phyloP scores from a whole-genome alignment of 1,140 invertebrate genomes.

The Drosophila subpulchrella region DNA sequence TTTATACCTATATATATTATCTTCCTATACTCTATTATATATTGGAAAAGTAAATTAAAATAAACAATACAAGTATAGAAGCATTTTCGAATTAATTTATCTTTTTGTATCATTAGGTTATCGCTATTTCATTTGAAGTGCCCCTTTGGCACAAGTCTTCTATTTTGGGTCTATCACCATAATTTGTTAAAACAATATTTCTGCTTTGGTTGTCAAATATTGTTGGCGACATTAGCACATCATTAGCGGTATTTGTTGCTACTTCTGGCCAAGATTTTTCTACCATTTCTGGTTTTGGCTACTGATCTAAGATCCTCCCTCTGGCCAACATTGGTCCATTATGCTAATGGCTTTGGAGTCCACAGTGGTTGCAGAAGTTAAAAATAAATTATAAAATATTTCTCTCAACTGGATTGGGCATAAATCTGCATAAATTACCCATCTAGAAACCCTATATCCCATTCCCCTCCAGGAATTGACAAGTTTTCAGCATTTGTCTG shows the following conservation, averaged over 20 bases:
- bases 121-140: conserved; percentile 22
- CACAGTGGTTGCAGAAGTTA: conserved; percentile 45
- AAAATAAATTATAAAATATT: conserved; percentile 72
- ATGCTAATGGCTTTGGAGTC: conserved; percentile 64
- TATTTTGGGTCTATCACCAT: conserved; percentile 5
- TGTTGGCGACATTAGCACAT: conserved; percentile 69
- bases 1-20: neutral
- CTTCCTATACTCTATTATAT: neutral
- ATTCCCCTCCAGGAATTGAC: conserved; percentile 52
- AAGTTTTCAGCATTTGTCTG: conserved; percentile 67
- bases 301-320: conserved; percentile 27
- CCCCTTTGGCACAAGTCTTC: conserved; percentile 30
- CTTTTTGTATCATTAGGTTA: conserved; percentile 11
- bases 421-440: conserved; percentile 72
- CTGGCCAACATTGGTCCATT: conserved; percentile 57
- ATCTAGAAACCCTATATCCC: conserved; percentile 44
- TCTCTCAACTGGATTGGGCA: conserved; percentile 46
- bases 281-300: conserved; percentile 39
- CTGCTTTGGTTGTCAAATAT: conserved; percentile 58
- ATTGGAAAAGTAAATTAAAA: neutral
- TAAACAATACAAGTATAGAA: too few species aligned
- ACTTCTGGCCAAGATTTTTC: conserved; percentile 23
- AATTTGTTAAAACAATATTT: conserved; percentile 60
- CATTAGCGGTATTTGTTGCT: conserved; percentile 61
- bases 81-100: conserved; percentile 8